Evolutionary conservation across 1,140 invertebrate species (phyloP).

Genomic region (Mylabris phalerata): DNA sequence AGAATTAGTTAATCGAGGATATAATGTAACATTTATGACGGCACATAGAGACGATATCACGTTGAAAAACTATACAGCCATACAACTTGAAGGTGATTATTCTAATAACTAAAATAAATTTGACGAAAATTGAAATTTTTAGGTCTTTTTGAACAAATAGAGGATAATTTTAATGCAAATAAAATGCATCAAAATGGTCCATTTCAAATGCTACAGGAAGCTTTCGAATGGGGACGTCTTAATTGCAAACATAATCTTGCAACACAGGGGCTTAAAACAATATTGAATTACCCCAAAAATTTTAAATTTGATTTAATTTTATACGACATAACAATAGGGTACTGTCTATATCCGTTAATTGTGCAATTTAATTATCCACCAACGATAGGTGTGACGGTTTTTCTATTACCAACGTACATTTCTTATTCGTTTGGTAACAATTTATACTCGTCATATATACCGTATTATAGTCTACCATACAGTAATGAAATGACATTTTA

Average conservation of each 20-base stretch:
- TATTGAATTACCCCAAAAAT: slow-evolving; percentile 22
- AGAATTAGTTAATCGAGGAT: too few species aligned
- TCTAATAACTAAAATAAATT: too few species aligned
- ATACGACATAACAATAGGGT: slow-evolving; percentile 26
- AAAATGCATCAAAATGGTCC: not conserved
- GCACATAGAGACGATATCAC: not conserved
- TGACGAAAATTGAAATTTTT: too few species aligned
- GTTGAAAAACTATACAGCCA: slow-evolving; percentile 20
- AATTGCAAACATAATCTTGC: not conserved
- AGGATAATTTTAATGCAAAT: not conserved
- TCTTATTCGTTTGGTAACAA: slow-evolving; percentile 3
- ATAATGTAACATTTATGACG: too few species aligned
- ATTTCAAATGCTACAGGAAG: not conserved
- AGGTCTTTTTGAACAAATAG: too few species aligned
- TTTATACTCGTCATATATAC: slow-evolving; percentile 1
- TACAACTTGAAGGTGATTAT: slow-evolving; percentile 24
- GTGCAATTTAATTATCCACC: slow-evolving; percentile 8
- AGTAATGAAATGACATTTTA: slow-evolving; percentile 4
- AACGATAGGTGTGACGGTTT: not conserved
- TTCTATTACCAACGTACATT: slow-evolving; percentile 5
- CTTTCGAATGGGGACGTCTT: not conserved
- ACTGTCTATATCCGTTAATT: slow-evolving; percentile 22
- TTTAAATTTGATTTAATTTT: slow-evolving; percentile 32
- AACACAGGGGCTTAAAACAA: not conserved
- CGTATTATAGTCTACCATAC: not conserved